Evolutionary conservation across 2,113 vertebrate genomes (phyloP), one percentile per base, ranked within the genome.

Genomic region (Myanophis thanlyinensis): DNA sequence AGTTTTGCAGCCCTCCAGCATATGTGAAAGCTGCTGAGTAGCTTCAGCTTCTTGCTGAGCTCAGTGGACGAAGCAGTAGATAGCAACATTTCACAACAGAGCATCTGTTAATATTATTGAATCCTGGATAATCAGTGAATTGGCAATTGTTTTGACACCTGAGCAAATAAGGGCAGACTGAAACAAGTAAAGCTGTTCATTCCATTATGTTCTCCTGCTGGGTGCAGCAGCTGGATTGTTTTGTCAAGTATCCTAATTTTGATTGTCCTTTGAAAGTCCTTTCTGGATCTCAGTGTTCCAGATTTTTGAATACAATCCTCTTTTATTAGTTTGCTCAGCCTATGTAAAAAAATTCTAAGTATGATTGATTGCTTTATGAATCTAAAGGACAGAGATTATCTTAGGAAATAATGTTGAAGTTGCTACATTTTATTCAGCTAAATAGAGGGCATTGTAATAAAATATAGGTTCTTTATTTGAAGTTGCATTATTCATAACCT

Each of bases 1-100:
- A 49, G 27, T 90, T 86, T 90, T 35, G 53, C n/a, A 62, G 73
- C 13, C n/a, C 35, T 49, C 25, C 85, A 90, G 51, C 52, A 44
- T 85, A 23, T 92, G 35, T 35, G 13, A 89, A 90, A 93, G 90
- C 84, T 93, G 67, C 84, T 90, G 93, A 95, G 73, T 52, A 59
- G 90, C 48, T 48, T 85, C 56, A 67, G 87, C 84, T 62, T 92
- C 91, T 91, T 85, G 89, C 90, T 96, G 94, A 95, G 84, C 84
- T 80, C 22, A 0, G 0, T 0, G 8, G 73, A 46, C 13, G 47
- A 85, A 47, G 59, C 85, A 93, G 93, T 4, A 12, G 30, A 56
- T 88, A 48, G 86, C 52, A 87, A 48, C 22, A 88, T 95, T 93
- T 92, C 46, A 47, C 91, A 85, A 85, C 44, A 87, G 5, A 0